Evolutionary conservation across 2,113 vertebrate species (phyloP), one percentile per base, ranked within the genome.

Genomic region (Austrofundulus limnaeus): DNA sequence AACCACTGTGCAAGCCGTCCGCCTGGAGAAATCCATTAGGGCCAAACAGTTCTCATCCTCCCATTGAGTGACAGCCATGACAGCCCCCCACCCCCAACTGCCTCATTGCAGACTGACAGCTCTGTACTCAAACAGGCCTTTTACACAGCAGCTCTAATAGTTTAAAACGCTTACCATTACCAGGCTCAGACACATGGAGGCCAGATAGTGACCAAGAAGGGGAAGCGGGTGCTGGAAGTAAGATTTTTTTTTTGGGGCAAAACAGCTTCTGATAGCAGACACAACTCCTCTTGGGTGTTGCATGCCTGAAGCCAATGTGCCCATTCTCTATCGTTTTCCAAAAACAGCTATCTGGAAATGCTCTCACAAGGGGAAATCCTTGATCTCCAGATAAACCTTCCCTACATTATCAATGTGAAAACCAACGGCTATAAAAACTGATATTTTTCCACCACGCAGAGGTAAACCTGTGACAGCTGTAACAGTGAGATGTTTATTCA

Each of bases 111-210:
- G 94, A 97, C 94, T 96, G 96, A 96, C 96, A 90, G 86, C 83
- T 77, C 92, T 92, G 94, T 94, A 94, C 92, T 95, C 94, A 96
- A 95, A 96, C 94, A 92, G 95, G 94, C 94, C 94, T 87, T 95
- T 96, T 94, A 83, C 85, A 75, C 94, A 93, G 94, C 92, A 93
- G 92, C 94, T 93, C 94, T 96, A 95, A 98, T 94, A 94, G 95
- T 95, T 95, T 94, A 94, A 96, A 97, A 95, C 93, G 94, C 94
- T 95, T 94, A 96, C 94, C 94, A 95, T 97, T 98, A 97, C 93
- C 90, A 89, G 92, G 93, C 94, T 93, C 94, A 94, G 94, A 94
- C 94, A 94, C 85, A 93, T 88, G 91, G 75, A 79, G 81, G 66
- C 84, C 60, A 13, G 63, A 90, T 88, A 92, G 93, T 89, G 91